phyloP scores from a whole-genome alignment of 2,113 vertebrate species.

The Cottus gobio region DNA sequence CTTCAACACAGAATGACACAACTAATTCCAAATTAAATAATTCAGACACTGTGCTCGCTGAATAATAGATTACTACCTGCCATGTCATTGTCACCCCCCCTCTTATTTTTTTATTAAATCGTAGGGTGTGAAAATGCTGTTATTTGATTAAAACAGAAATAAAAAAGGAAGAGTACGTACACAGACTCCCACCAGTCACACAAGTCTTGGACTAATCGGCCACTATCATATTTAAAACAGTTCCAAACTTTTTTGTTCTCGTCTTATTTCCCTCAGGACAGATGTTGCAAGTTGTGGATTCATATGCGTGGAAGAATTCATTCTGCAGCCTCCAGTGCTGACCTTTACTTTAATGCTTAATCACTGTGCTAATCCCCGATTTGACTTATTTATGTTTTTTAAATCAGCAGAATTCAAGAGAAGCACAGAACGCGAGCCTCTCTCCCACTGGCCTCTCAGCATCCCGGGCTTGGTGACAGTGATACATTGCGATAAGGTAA shows the following conservation, averaged over 20 bases:
- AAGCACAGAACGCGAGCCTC: slow-evolving; percentile 16
- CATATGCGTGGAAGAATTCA: neutral
- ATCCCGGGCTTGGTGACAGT: slow-evolving; percentile 35
- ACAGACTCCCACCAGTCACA: neutral
- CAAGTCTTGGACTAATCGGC: neutral
- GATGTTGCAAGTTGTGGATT: neutral
- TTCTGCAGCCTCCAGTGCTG: slow-evolving; percentile 34
- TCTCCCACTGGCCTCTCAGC: slow-evolving; percentile 29
- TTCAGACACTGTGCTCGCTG: neutral
- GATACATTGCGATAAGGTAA: slow-evolving; percentile 63
- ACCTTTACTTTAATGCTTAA: slow-evolving; percentile 52
- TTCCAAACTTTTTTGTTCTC: neutral
- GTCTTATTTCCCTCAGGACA: neutral
- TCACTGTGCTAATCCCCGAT: slow-evolving; percentile 37
- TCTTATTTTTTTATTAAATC: neutral
- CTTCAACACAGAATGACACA: slow-evolving; percentile 17
- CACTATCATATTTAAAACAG: neutral
- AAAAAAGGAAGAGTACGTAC: neutral
- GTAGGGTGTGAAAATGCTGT: neutral
- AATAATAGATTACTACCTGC: slow-evolving; percentile 12
- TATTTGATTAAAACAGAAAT: neutral
- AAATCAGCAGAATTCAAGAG: slow-evolving; percentile 14
- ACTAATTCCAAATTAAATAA: slow-evolving; percentile 32
- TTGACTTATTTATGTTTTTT: slow-evolving; percentile 44
- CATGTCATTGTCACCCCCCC: slow-evolving; percentile 7